Base-by-base conservation (phyloP, 2,888 invertebrate species). In the Ochropleura plecta region DNA sequence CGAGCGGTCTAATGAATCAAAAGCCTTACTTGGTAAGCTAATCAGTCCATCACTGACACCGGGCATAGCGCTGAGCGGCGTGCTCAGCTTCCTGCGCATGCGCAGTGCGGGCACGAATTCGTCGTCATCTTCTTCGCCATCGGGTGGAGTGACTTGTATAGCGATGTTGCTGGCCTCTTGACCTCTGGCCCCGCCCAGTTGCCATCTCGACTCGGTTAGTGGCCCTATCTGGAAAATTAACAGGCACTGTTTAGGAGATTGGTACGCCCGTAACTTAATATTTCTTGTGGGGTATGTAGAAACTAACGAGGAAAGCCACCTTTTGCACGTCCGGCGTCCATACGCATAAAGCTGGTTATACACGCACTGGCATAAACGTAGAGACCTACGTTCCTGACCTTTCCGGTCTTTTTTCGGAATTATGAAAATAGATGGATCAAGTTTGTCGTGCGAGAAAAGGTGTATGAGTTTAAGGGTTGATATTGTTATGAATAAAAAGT, bases 81-180 rank as follows among this genome's bases (percentile, higher is more conserved):
- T 93, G 91, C 96, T 96, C 71, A 95, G 92, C 78, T 96, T 96
- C 69, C 96, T 90, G 14, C 96, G 93, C 87, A 91, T 85, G 65
- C 95, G 93, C 88, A 94, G 87, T 55, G 92, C 89, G 64, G 94
- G 91, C 66, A 93, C 92, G 68, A 94, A 93, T 81, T 94, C 95
- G 85, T 95, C 95, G 85, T 95, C 95, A 88, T 96, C 95, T 92
- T 94, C 94, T 86, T 94, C 94, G 85, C 93, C 94, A 90, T 96
- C 96, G 81, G 96, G 95, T 88, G 96, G 94, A 89, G 95, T 96
- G 90, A 96, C 95, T 87, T 94, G 95, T 89, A 96, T 96, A 75
- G 94, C 93, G 87, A 96, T 94, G 90, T 93, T 95, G 91, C 91
- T 93, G 88, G 86, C 90, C 77, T 91, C 92, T 89, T 82, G 91